Evolutionary conservation across 2,113 vertebrate species (phyloP).

Genomic region (Paralichthys olivaceus): DNA sequence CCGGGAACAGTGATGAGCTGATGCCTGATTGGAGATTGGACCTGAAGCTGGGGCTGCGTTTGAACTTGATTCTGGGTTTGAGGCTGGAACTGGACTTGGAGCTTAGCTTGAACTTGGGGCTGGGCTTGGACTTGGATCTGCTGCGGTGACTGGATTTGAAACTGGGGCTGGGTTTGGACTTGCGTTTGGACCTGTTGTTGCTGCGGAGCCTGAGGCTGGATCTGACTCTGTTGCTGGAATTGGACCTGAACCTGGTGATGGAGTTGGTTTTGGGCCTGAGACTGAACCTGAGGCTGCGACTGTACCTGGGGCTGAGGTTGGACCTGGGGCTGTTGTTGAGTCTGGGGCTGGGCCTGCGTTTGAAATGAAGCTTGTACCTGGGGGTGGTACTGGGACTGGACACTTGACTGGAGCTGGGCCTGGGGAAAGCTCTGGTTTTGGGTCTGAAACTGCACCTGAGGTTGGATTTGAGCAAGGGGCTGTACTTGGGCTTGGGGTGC

Average conservation of each 20-base stretch:
- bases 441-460: conserved; percentile 74
- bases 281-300: conserved; percentile 63
- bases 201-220: conserved; percentile 76
- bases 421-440: conserved; percentile 42
- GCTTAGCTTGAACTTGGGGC: conserved; percentile 78
- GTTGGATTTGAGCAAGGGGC: not conserved
- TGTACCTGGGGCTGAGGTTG: conserved; percentile 73
- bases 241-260: conserved; percentile 53
- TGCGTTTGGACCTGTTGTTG: conserved; percentile 62
- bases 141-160: conserved; percentile 76
- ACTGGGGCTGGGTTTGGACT: conserved; percentile 70
- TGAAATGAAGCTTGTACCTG: conserved; percentile 75
- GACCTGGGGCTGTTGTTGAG: conserved; percentile 50
- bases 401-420: conserved; percentile 49
- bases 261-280: conserved; percentile 54
- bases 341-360: conserved; percentile 58
- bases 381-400: not conserved
- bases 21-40: conserved; percentile 87
- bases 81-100: conserved; percentile 81
- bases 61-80: conserved; percentile 83
- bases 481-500: not conserved
- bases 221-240: conserved; percentile 68
- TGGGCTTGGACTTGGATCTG: conserved; percentile 83
- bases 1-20: conserved; percentile 91
- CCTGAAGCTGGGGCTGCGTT: conserved; percentile 80